Conservation (phyloP, 2,113 vertebrate species). For the Platysternon megacephalum region DNA sequence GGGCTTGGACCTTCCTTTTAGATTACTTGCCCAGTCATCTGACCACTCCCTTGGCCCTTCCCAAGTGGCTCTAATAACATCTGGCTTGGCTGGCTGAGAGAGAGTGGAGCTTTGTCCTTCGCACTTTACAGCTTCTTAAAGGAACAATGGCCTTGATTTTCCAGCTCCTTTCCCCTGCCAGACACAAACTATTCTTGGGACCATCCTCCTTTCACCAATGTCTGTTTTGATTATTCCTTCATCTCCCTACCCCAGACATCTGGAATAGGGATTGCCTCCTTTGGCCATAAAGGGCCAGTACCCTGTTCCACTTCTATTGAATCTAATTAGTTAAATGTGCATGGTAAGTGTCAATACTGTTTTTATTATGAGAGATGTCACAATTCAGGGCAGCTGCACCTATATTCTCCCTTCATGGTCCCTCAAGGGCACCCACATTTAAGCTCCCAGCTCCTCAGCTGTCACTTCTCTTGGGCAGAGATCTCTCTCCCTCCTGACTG, state of each 20-base stretch:
- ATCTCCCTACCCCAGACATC: background rate
- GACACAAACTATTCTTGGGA: background rate
- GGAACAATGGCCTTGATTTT: background rate
- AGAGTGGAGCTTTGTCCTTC: background rate
- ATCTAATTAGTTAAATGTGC: background rate
- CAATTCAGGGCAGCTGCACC: background rate
- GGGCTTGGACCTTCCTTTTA: background rate
- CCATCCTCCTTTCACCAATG: background rate
- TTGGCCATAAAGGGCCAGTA: background rate
- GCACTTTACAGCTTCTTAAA: background rate
- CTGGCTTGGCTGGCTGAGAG: background rate
- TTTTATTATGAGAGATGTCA: background rate
- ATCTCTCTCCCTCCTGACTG: background rate
- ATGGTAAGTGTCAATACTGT: background rate
- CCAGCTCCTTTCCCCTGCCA: background rate
- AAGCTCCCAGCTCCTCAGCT: background rate
- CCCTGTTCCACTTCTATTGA: background rate
- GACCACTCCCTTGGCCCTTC: background rate
- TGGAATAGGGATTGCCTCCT: background rate
- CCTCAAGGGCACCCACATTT: background rate
- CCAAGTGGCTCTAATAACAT: background rate
- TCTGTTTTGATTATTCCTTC: background rate
- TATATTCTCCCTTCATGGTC: background rate
- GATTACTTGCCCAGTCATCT: background rate
- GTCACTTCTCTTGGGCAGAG: background rate